Conservation (phyloP, 2,113 vertebrate species). For the Tupaia chinensis region DNA sequence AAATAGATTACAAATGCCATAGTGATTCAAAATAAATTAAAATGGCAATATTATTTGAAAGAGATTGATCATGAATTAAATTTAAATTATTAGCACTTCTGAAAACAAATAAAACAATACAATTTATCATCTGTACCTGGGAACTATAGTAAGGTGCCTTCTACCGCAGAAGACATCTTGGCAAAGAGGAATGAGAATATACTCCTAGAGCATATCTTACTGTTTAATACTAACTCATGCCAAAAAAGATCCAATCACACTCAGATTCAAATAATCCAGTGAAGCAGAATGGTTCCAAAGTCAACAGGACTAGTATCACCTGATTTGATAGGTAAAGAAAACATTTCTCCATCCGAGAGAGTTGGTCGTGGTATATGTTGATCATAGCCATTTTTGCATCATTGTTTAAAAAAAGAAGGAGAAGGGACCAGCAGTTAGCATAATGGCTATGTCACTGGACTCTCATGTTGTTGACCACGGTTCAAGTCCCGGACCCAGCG, state of each 20-base stretch:
- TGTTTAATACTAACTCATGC: neutral
- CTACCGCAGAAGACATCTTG: neutral
- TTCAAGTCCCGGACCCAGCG: too few relatives aligned
- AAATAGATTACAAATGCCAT: neutral
- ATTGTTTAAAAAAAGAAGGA: neutral
- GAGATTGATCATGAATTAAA: neutral
- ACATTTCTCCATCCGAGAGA: neutral
- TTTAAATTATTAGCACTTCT: neutral
- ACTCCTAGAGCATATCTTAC: neutral
- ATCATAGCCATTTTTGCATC: neutral
- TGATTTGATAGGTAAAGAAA: neutral
- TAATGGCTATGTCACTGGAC: too few relatives aligned
- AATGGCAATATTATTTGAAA: neutral
- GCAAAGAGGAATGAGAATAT: neutral
- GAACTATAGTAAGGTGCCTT: neutral
- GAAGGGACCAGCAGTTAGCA: too few relatives aligned
- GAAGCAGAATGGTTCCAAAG: neutral
- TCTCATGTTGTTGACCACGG: too few relatives aligned
- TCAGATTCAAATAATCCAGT: neutral
- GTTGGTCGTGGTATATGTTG: neutral
- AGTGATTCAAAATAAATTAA: slow-evolving; percentile 21
- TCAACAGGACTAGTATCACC: neutral
- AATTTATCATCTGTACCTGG: neutral
- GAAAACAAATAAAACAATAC: neutral
- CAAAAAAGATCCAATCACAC: neutral